Conservation (phyloP, 2,888 invertebrate species). For the Watsonalla binaria region DNA sequence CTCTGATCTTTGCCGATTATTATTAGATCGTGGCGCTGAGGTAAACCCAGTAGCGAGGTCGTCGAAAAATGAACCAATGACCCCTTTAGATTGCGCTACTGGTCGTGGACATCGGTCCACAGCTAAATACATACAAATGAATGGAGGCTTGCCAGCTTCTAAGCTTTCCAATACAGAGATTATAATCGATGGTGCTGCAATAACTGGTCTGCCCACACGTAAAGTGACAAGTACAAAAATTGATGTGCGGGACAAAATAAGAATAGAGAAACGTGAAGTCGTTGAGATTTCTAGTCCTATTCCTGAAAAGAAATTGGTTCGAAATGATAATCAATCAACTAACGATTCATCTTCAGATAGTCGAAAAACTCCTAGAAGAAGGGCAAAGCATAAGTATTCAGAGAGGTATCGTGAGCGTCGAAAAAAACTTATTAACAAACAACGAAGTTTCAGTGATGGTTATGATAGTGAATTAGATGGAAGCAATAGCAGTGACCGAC, state of each 20-base stretch:
- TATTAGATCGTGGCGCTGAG: constrained; percentile 90
- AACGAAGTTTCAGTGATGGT: constrained; percentile 75
- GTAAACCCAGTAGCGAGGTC: constrained; percentile 91
- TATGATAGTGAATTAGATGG: constrained; percentile 66
- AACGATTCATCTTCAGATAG: constrained; percentile 70
- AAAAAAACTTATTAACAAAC: constrained; percentile 51
- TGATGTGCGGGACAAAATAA: constrained; percentile 68
- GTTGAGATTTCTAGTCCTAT: constrained; percentile 69
- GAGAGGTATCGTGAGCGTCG: constrained; percentile 53
- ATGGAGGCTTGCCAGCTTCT: constrained; percentile 90
- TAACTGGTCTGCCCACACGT: constrained; percentile 64
- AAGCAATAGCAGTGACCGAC: constrained; percentile 33
- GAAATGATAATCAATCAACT: constrained; percentile 53
- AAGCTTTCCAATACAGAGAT: constrained; percentile 78
- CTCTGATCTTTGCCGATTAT: constrained; percentile 92
- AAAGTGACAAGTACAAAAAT: constrained; percentile 75
- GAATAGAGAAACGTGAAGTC: constrained; percentile 73
- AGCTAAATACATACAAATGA: constrained; percentile 94
- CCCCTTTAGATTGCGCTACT: constrained; percentile 94
- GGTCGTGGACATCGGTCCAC: constrained; percentile 92
- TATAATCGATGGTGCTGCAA: constrained; percentile 63
- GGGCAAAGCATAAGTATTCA: constrained; percentile 41
- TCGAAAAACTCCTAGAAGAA: constrained; percentile 38
- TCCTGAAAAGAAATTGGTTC: constrained; percentile 45
- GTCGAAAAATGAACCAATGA: constrained; percentile 90